Base-by-base conservation (phyloP, 2,888 invertebrate genomes). In the Stegophylla sp. region DNA sequence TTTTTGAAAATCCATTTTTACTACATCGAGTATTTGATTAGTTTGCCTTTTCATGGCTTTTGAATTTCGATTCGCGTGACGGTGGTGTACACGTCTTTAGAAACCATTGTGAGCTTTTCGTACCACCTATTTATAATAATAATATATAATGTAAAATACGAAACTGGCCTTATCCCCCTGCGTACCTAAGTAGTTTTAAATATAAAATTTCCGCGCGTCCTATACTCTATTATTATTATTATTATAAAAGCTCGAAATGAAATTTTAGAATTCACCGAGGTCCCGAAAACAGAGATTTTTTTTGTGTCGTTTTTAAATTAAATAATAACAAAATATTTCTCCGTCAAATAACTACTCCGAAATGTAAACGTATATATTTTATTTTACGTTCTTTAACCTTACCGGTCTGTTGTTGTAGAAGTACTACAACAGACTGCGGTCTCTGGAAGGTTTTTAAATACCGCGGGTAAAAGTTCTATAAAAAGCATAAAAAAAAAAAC, bases 111-210 rank as follows among this genome's bases (percentile, higher is more conserved):
- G 51, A 41, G 66, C 53, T 43, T 64, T 34, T 61, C 45, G 59
- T 73, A 59, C 59, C 7, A 45, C 66, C 53, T 43, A 53, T 66
- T 23, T n/a, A n/a, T 53, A 7, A n/a, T n/a, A n/a, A n/a, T n/a
- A n/a, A n/a, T n/a, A n/a, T n/a, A 7, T 34, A 34, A 5, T 34
- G 7, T 34, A 5, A 5, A 34, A 34, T 26, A 76, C 66, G 66
- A 66, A 53, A 76, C 53, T 66, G 75, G 53, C 64, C 64, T 75
- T 17, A 53, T 23, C n/a, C n/a, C n/a, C n/a, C n/a, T n/a, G n/a
- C 75, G 48, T 41, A 64, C 23, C n/a, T 51, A 4, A 75, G 26
- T 43, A 51, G 53, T 43, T 76, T 76, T 76, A 53, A 66, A 43
- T 76, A 76, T 43, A 17, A 41, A 53, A 53, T 76, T 76, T 76